phyloP scores from a whole-genome alignment of 2,888 invertebrate genomes.

The Sycophila texana region DNA sequence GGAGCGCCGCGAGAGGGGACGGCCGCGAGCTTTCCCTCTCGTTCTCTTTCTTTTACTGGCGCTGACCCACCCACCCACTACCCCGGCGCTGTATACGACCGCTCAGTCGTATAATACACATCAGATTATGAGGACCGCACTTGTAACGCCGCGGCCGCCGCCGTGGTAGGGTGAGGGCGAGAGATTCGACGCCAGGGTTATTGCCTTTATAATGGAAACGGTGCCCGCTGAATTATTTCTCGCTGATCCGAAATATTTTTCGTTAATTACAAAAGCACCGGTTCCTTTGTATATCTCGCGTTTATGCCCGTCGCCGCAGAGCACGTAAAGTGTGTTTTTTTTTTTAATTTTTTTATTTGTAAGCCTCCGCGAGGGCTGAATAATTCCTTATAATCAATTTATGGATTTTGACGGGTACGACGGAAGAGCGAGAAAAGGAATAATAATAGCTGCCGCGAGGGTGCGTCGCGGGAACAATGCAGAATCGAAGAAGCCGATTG shows the following conservation, averaged over 20 bases:
- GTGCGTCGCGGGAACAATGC: constrained; percentile 33
- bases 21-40: constrained; percentile 37
- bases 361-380: constrained; percentile 26
- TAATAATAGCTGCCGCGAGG: neutral
- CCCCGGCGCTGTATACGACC: constrained; percentile 19
- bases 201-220: constrained; percentile 70
- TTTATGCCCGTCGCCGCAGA: neutral
- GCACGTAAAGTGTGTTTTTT: neutral
- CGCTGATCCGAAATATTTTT: constrained; percentile 57
- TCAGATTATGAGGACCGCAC: constrained; percentile 68
- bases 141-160: constrained; percentile 60
- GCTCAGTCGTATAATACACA: constrained; percentile 66
- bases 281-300: neutral
- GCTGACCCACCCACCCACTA: constrained; percentile 15
- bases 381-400: constrained; percentile 46
- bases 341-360: neutral
- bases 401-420: constrained; percentile 7
- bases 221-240: constrained; percentile 62
- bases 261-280: constrained; percentile 47
- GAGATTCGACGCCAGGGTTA: constrained; percentile 60
- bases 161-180: constrained; percentile 50
- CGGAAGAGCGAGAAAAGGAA: constrained; percentile 6
- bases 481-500: constrained; percentile 54
- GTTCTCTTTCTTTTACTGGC: constrained; percentile 51
- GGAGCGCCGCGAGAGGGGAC: constrained; percentile 50